Evolutionary conservation across 2,113 vertebrate species (phyloP).

Genomic region (Lethenteron reissneri): DNA sequence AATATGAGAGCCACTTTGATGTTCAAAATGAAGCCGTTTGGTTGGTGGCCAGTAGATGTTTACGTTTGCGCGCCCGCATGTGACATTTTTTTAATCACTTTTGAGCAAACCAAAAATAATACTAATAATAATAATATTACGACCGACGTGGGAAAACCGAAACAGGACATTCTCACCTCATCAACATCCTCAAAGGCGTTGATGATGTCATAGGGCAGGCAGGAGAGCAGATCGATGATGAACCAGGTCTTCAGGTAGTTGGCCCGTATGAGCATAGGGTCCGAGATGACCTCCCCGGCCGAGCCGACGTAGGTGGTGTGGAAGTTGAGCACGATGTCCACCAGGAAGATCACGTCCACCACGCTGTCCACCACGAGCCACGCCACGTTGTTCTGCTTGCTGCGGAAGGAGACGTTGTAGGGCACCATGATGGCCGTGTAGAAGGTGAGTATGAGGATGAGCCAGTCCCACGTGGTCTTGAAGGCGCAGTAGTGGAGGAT

Average conservation of each 20-base stretch:
- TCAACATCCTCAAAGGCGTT: conserved; percentile 4
- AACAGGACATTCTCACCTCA: background rate
- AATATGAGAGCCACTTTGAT: too few species aligned
- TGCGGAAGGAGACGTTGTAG: conserved; percentile 4
- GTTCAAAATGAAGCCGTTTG: too few species aligned
- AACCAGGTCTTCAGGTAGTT: conserved; percentile 5
- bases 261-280: conserved; percentile 5
- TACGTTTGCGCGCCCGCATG: too few species aligned
- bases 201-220: conserved; percentile 5
- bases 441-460: conserved; percentile 4
- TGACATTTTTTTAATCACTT: too few species aligned
- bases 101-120: too few species aligned
- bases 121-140: too few species aligned
- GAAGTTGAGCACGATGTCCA: conserved; percentile 5
- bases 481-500: conserved; percentile 6
- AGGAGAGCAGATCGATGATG: conserved; percentile 2
- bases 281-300: conserved; percentile 5
- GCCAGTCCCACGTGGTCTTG: conserved; percentile 6
- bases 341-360: conserved; percentile 5
- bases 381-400: conserved; percentile 4
- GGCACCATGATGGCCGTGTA: conserved; percentile 5
- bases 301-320: background rate
- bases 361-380: conserved; percentile 4
- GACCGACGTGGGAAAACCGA: too few species aligned
- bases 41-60: too few species aligned